Base-by-base conservation (phyloP, 2,113 vertebrate species). In the Salvelinus sp. region DNA sequence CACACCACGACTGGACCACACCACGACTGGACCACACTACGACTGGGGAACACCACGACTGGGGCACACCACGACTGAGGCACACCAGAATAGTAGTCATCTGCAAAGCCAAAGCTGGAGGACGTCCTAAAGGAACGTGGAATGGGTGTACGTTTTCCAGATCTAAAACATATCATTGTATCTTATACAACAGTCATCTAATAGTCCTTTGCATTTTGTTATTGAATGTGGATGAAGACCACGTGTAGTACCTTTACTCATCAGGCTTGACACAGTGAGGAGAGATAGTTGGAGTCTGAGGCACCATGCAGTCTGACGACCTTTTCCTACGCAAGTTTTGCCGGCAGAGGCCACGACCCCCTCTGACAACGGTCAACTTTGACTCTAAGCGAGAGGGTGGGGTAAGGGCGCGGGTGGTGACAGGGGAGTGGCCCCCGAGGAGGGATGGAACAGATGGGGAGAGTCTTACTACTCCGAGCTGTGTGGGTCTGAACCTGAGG, bases 241-340 rank as follows among this genome's bases (percentile, higher is more conserved):
- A 6, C 14, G 58, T 82, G 10, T 82, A 71, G 62, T 69, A 74
- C 73, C 68, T 70, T 73, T 83, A 44, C 70, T 79, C 69, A 58
- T 72, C 38, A 18, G 70, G 66, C 72, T 74, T 65, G 70, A 63
- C 77, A 33, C 69, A 69, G 33, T 75, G 74, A 66, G 54, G 68
- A 71, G 78, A 70, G 33, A 62, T 47, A 47, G 20, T 3, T 44
- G 70, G n/a, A 30, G 68, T 79, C 54, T 38, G 76, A 79, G 87
- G 74, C 92, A 85, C 86, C 65, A 95, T 95, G 95, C 94, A 97
- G 89, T 97, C 96, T 3, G 96, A 97, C 67, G 96, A 97, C 85
- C 94, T 97, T 79, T 97, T 97, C 70, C 93, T 96, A 72, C 95
- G 96, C 44, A 97, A 96, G 87, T 93, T 96, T 72, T 95, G 95